Evolutionary conservation across 2,888 invertebrate genomes (phyloP), one percentile per base, ranked within the genome.

Genomic region (Euspilapteryx auroguttella): DNA sequence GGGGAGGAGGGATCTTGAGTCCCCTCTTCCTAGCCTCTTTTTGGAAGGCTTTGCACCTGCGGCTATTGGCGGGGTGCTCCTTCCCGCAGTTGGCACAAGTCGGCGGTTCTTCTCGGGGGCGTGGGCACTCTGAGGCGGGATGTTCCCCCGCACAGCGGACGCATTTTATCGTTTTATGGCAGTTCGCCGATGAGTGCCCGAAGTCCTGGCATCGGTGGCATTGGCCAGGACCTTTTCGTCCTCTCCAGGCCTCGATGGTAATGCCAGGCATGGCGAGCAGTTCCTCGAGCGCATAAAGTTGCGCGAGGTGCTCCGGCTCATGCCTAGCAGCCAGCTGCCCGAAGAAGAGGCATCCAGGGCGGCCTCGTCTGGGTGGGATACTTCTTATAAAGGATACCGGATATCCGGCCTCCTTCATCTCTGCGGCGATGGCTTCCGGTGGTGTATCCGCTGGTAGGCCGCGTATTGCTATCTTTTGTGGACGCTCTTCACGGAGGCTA

Each of bases 121-220:
- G 8, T 11, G 27, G 27, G 27, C 27, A 26, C 4, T 9, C 27
- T 4, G 15, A 9, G 4, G 27, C 25, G 5, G 14, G 12, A 13
- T 25, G 25, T 8, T 5, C 12, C n/a, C 12, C 25, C 5, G 12
- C 25, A n/a, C 25, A 25, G 7, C 25, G 25, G 5, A 25, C 25
- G 25, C 25, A 25, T 6, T 5, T 8, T n/a, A n/a, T 14, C 11
- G 14, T 14, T 5, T 17, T 14, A 17, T 17, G 27, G 27, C 27
- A 26, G 12, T 17, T 15, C 4, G 6, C 5, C 7, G 15, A 15
- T 4, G 15, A 4, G 17, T 26, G 27, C 4, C 27, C 4, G 12
- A 26, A 26, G n/a, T 4, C 15, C 12, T 15, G 20, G 20, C 27
- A 17, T n/a, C 27, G 14, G 12, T 26, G 20, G 12, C 27, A 26